Base-by-base conservation (phyloP, 2,113 vertebrate genomes). In the Oenanthe oenanthe region DNA sequence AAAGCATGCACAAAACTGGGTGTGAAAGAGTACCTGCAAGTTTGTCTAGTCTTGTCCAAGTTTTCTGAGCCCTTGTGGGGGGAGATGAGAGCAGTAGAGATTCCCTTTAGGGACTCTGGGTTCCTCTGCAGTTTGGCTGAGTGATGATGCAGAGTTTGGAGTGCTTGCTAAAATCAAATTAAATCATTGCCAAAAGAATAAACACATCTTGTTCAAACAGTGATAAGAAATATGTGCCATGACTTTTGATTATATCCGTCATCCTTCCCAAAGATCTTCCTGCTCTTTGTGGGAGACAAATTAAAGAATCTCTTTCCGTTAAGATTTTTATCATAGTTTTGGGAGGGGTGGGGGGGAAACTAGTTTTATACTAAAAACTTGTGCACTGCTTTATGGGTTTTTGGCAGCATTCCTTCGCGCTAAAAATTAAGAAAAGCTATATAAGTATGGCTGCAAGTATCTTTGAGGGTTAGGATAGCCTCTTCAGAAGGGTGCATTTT, bases 81-180 rank as follows among this genome's bases (percentile, higher is more conserved):
- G 7, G n/a, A 45, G 25, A 60, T 62, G 71, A 82, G 50, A 63
- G 9, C 0, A 2, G 9, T 22, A 68, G 40, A n/a, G 12, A 76
- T 62, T 68, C 26, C 34, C 60, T 54, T 29, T 70, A 63, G 47
- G 29, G 53, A 45, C 13, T 76, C 73, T 42, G 24, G 42, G 22
- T 77, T 83, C 38, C 79, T 89, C 32, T 73, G 32, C 43, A 43
- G 17, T 62, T 80, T 58, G 63, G 4, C 67, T 79, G 56, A 88
- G 88, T 56, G 58, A 38, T 58, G 63, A 80, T 61, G 63, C 34
- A 48, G 50, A 63, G 38, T 63, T 92, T 40, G 38, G 42, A 95
- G 75, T n/a, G 47, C 70, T 85, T 94, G 75, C 63, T 95, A 50
- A 90, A 95, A 93, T 91, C 24, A 83, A 94, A 83, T 62, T 82